Evolutionary conservation across 2,113 vertebrate species (phyloP).

Genomic region (Misgurnus anguillicaudatus): DNA sequence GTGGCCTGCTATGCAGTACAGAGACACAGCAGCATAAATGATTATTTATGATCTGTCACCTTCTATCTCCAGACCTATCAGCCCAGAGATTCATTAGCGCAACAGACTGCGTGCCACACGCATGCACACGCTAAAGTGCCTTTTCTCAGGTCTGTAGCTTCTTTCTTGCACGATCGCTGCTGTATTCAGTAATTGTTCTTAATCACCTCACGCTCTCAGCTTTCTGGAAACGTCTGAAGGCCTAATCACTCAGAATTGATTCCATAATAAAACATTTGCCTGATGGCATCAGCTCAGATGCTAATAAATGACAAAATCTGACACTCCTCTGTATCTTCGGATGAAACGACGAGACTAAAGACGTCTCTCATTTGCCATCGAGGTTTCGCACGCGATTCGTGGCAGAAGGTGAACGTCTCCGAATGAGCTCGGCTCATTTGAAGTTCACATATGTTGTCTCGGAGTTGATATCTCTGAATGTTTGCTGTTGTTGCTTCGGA

Average conservation of each 20-base stretch:
- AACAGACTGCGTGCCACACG: slow-evolving; percentile 65
- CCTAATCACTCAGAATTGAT: slow-evolving; percentile 37
- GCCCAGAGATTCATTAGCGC: slow-evolving; percentile 76
- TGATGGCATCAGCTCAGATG: slow-evolving; percentile 18
- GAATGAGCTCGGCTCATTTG: slow-evolving; percentile 25
- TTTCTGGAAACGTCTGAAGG: slow-evolving; percentile 40
- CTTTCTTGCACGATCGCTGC: slow-evolving; percentile 46
- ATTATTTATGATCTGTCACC: slow-evolving; percentile 84
- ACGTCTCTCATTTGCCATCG: slow-evolving; percentile 9
- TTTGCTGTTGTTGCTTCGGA: slow-evolving; percentile 34
- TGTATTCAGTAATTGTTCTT: slow-evolving; percentile 47
- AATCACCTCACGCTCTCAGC: slow-evolving; percentile 34
- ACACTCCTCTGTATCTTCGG: slow-evolving; percentile 26
- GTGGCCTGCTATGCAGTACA: slow-evolving; percentile 68
- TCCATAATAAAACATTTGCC: slow-evolving; percentile 33
- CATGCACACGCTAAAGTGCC: slow-evolving; percentile 38
- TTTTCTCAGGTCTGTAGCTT: slow-evolving; percentile 45
- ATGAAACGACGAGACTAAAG: slow-evolving; percentile 11
- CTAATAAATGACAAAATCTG: slow-evolving; percentile 25
- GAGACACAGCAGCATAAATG: slow-evolving; percentile 75
- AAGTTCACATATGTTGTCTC: slow-evolving; percentile 40
- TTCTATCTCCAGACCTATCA: slow-evolving; percentile 76
- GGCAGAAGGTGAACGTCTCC: background rate
- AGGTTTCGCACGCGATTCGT: background rate
- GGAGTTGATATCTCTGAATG: slow-evolving; percentile 15